Percentiles rank a stretch among this genome's conserved stretches.
These are phyloP conservation scores for Astreopora myriophthalma DNA, from an alignment of 64 coral and sea anemone genomes.

Conservation along the genomic window DNA sequence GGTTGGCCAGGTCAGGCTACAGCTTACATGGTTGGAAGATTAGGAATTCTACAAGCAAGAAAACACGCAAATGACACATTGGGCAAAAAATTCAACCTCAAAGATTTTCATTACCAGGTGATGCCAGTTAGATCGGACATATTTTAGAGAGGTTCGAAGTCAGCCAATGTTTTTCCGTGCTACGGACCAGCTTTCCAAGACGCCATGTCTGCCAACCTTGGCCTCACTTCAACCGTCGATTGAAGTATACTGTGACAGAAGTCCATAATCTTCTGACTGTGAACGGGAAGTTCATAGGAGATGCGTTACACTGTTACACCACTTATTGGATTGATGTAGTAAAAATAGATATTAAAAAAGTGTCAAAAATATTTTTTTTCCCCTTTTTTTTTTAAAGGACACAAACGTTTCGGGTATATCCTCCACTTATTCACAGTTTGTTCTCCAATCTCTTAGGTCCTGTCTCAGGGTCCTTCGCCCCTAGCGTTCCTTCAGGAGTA, in stretches of 20 bases:
- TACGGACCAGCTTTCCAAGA: too few relatives aligned
- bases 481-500: conserved; percentile 10
- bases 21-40: conserved; percentile 79
- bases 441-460: not conserved
- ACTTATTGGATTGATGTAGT: too few relatives aligned
- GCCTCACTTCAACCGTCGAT: too few relatives aligned
- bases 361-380: too few relatives aligned
- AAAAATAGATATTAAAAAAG: too few relatives aligned
- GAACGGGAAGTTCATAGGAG: too few relatives aligned
- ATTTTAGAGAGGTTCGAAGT: not conserved
- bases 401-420: too few relatives aligned
- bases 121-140: not conserved
- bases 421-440: not conserved
- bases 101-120: conserved; percentile 82
- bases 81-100: conserved; percentile 59
- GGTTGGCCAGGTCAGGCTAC: conserved; percentile 76
- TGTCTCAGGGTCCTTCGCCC: not conserved
- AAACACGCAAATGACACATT: not conserved
- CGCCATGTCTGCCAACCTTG: too few relatives aligned
- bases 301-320: too few relatives aligned
- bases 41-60: conserved; percentile 65
- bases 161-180: not conserved
- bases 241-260: too few relatives aligned
- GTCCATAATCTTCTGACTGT: too few relatives aligned
- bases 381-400: too few relatives aligned